Evolutionary conservation across 2,888 invertebrate species (phyloP), one percentile per base, ranked within the genome.

Genomic region (Tetragonisca angustula): DNA sequence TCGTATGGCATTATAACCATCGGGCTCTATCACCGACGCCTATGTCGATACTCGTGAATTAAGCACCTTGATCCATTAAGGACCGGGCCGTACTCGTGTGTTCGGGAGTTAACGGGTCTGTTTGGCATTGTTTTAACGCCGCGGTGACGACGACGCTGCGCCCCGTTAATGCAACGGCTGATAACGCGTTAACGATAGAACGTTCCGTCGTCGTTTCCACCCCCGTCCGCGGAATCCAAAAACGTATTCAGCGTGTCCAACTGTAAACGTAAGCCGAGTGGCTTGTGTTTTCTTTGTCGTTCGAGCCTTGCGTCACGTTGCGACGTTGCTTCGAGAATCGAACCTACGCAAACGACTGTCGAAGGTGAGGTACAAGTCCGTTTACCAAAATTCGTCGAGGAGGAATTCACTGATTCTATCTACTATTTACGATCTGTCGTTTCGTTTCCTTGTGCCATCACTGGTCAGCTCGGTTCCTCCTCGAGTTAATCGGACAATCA

Each of bases 1-100:
- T 89, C 87, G 89, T 83, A 84, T 81, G 81, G 86, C 87, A 87
- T 89, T 90, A 90, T 88, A 83, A 80, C 83, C 87, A 84, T 87
- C 86, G 80, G 43, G 83, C 85, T 85, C 85, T 79, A 83, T 89
- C 88, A 81, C 11, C 85, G 82, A 84, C 86, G 86, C 88, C 88
- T 86, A 79, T 83, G 81, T 73, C 88, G 88, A 88, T 85, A 84
- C 86, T 87, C 88, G 68, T 86, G 85, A 89, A 90, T 90, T 88
- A 89, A 90, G 83, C 84, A 81, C 85, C 78, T 84, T 84, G 78
- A 85, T 83, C 84, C 89, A 87, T 89, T 89, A 89, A 86, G 85
- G 77, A 80, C 77, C 80, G 71, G 56, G 43, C 43, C 76, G 80
- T 77, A 77, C 80, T 80, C 75, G 76, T 76, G 84, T 76, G 72